Conservation (phyloP, 2,113 vertebrate species). For the Okapia johnstoni region DNA sequence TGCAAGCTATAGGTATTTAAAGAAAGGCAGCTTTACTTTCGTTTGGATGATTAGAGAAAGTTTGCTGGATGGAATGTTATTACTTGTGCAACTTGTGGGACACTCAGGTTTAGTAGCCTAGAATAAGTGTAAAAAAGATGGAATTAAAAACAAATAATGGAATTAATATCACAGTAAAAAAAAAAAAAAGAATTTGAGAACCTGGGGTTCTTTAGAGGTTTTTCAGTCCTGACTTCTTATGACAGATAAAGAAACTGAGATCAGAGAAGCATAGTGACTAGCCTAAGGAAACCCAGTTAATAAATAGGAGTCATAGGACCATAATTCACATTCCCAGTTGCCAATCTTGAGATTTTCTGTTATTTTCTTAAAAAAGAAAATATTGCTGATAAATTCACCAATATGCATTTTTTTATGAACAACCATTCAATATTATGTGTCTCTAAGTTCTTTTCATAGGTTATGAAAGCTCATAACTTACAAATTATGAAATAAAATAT, state of each 20-base stretch:
- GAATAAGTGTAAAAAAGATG: background rate
- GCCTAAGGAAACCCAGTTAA: background rate
- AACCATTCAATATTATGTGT: slow-evolving; percentile 41
- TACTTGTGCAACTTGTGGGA: background rate
- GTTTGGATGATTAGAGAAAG: background rate
- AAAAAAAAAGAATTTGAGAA: background rate
- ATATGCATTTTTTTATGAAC: slow-evolving; percentile 33
- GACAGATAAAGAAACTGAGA: background rate
- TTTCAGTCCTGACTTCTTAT: background rate
- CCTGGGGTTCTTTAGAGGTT: background rate
- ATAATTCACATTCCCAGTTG: background rate
- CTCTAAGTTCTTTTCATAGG: slow-evolving; percentile 38
- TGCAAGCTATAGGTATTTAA: background rate
- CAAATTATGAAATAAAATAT: slow-evolving; percentile 57
- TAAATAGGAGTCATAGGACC: background rate
- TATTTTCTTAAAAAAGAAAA: background rate
- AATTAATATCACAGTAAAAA: background rate
- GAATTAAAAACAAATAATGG: background rate
- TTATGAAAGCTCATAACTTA: slow-evolving; percentile 63
- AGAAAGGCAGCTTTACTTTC: background rate
- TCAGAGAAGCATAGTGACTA: background rate
- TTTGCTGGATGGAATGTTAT: background rate
- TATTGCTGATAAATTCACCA: slow-evolving; percentile 5
- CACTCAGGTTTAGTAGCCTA: background rate
- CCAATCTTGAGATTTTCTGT: background rate